Evolutionary conservation across 2,113 vertebrate genomes (phyloP).

Genomic region (Phyllostomus hastatus): DNA sequence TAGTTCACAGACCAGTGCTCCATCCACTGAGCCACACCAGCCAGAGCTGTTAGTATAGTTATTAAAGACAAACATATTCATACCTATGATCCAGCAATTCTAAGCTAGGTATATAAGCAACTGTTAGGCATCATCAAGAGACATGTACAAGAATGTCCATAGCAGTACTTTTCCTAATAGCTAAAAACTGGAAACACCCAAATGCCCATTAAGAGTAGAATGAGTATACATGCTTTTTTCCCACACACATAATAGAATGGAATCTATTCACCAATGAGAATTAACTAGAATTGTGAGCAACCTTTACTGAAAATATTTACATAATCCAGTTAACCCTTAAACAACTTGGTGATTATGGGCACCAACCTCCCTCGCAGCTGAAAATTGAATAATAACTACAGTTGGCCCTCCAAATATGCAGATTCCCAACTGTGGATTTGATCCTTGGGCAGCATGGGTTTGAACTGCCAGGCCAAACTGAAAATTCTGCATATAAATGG

Average conservation of each 20-base stretch:
- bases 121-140: neutral
- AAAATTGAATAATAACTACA: neutral
- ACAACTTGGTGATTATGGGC: neutral
- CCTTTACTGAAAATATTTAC: neutral
- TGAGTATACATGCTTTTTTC: neutral
- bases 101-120: neutral
- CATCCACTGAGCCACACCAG: no score
- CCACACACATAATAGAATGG: neutral
- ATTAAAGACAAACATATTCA: neutral
- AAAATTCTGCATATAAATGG: neutral
- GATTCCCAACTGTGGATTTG: neutral
- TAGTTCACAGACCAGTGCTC: no score
- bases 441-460: neutral
- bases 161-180: neutral
- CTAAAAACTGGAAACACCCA: neutral
- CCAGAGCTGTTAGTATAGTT: no score
- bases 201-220: neutral
- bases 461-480: neutral
- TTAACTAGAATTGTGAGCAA: neutral
- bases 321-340: neutral
- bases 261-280: neutral
- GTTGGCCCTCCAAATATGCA: neutral
- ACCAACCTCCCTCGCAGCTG: neutral
- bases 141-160: neutral
- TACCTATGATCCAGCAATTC: neutral